phyloP scores from a whole-genome alignment of 2,797 vertebrate genomes.

The Sebastes itinus region DNA sequence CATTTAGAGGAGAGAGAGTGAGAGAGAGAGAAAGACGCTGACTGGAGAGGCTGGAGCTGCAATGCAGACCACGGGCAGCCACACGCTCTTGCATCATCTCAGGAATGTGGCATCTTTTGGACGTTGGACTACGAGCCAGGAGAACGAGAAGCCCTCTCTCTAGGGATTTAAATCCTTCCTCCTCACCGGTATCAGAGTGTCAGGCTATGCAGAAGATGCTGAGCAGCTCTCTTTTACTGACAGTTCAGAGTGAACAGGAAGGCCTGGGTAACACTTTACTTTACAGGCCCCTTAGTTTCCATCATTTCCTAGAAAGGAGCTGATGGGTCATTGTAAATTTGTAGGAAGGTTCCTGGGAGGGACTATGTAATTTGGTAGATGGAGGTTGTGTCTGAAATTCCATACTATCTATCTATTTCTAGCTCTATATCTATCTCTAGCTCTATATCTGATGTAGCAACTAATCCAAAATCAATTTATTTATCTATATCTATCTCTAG shows the following conservation, averaged over 20 bases:
- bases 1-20: constrained; percentile 20
- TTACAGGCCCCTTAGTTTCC: not conserved
- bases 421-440: too few relatives aligned
- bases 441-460: too few relatives aligned
- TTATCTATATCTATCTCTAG: too few relatives aligned
- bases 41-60: constrained; percentile 72
- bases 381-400: not conserved
- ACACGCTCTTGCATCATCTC: constrained; percentile 57
- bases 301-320: not conserved
- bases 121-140: constrained; percentile 11
- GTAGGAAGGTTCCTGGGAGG: not conserved
- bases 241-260: not conserved
- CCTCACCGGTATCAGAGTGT: not conserved
- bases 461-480: too few relatives aligned
- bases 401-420: not conserved
- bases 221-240: not conserved
- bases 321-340: not conserved
- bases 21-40: constrained; percentile 30
- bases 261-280: not conserved
- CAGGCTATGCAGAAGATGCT: not conserved
- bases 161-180: not conserved
- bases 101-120: constrained; percentile 33
- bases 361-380: not conserved
- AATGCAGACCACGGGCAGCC: constrained; percentile 72
- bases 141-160: not conserved